Conservation (phyloP, 1,140 invertebrate species). For the Drosophila prosaltans region DNA sequence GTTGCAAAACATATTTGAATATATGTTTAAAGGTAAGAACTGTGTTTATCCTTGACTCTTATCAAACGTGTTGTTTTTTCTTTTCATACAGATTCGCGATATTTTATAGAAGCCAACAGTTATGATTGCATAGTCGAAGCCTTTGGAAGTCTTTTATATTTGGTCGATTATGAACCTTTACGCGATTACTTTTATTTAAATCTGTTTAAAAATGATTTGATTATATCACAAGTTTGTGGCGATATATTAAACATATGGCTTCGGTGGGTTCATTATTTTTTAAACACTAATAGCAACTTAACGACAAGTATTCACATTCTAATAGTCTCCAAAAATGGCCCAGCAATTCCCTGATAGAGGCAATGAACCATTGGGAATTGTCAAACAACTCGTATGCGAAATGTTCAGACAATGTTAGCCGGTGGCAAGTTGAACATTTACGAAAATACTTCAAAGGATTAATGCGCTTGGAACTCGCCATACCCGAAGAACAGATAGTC, state of each 20-base stretch:
- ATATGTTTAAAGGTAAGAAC: slow-evolving; percentile 46
- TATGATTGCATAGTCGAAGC: slow-evolving; percentile 50
- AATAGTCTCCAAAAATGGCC: slow-evolving; percentile 49
- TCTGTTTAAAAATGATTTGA: slow-evolving; percentile 46
- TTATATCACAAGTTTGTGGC: slow-evolving; percentile 43
- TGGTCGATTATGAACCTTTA: slow-evolving; percentile 12
- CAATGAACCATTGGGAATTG: slow-evolving; percentile 36
- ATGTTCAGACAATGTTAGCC: slow-evolving; percentile 44
- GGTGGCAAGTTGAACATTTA: slow-evolving; percentile 51
- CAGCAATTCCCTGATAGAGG: background rate
- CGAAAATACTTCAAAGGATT: slow-evolving; percentile 53
- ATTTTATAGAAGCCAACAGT: slow-evolving; percentile 36
- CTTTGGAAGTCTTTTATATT: slow-evolving; percentile 39
- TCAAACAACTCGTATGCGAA: slow-evolving; percentile 54
- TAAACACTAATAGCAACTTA: background rate
- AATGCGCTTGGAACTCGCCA: slow-evolving; percentile 6
- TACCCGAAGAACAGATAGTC: slow-evolving; percentile 23
- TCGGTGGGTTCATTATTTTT: slow-evolving; percentile 25
- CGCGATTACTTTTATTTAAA: slow-evolving; percentile 37
- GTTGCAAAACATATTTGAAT: slow-evolving; percentile 48
- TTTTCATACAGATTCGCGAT: slow-evolving; percentile 27
- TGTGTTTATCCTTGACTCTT: background rate
- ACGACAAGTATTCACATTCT: background rate
- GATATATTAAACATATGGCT: slow-evolving; percentile 58
- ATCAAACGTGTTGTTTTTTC: background rate